A percentile compares a stretch with the other conserved stretches of the same genome.
Conservation (phyloP, 2,888 invertebrate species). For the Erebia ligea region DNA sequence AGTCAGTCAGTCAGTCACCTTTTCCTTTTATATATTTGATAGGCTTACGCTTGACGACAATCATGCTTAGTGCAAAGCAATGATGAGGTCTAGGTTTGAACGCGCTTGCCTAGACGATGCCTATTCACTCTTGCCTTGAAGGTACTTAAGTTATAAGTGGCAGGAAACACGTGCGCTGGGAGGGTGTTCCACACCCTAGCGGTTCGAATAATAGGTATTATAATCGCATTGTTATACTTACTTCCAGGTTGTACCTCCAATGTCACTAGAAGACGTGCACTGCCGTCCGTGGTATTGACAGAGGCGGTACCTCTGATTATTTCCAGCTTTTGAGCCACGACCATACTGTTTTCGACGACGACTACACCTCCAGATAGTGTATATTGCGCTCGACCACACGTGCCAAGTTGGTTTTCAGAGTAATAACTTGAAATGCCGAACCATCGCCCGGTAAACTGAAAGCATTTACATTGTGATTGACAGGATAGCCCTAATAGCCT, state of each 20-base stretch:
- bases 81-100: too few relatives aligned
- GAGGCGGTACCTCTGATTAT: slow-evolving; percentile 61
- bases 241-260: slow-evolving; percentile 55
- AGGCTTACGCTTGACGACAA: too few relatives aligned
- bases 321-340: slow-evolving; percentile 55
- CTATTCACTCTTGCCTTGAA: too few relatives aligned
- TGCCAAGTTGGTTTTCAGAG: slow-evolving; percentile 54
- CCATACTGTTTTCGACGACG: slow-evolving; percentile 64
- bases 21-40: too few relatives aligned
- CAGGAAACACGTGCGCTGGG: too few relatives aligned
- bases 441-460: slow-evolving; percentile 69
- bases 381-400: slow-evolving; percentile 63
- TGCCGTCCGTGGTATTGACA: slow-evolving; percentile 52
- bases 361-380: slow-evolving; percentile 48
- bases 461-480: background rate
- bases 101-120: too few relatives aligned
- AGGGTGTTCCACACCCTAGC: too few relatives aligned
- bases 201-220: too few relatives aligned
- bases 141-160: too few relatives aligned
- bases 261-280: slow-evolving; percentile 59
- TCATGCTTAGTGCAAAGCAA: too few relatives aligned
- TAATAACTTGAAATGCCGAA: slow-evolving; percentile 64
- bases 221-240: slow-evolving; percentile 41
- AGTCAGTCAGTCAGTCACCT: too few relatives aligned
- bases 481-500: too few relatives aligned